A percentile compares a stretch with the other conserved stretches of the same genome.
Evolutionary conservation across 2,113 vertebrate species (phyloP).

Genomic region (Leptocoma aspasia): DNA sequence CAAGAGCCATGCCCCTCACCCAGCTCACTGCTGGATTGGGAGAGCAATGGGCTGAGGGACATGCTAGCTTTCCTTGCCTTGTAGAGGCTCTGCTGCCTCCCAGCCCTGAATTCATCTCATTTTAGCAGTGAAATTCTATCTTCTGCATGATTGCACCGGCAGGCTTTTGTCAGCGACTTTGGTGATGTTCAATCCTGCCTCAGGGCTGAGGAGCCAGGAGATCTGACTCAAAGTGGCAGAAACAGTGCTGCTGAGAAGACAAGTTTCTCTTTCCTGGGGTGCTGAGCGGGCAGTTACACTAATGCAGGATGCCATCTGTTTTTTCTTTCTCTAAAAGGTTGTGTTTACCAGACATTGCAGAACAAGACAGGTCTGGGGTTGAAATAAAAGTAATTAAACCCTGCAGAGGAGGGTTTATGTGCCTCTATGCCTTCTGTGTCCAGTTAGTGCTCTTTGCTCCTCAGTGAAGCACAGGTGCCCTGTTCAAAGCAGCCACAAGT

Average conservation of each 20-base stretch:
- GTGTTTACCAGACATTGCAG: conserved; percentile 28
- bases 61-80: background rate
- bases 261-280: conserved; percentile 56
- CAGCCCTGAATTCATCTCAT: background rate
- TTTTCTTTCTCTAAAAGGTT: conserved; percentile 48
- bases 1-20: background rate
- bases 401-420: background rate
- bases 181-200: conserved; percentile 46
- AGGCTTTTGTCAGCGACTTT: conserved; percentile 41
- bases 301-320: conserved; percentile 37
- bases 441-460: background rate
- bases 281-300: conserved; percentile 26
- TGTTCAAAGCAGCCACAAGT: background rate
- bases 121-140: conserved; percentile 46
- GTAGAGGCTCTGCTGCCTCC: background rate
- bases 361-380: conserved; percentile 47
- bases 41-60: background rate
- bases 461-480: background rate
- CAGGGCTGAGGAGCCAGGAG: conserved; percentile 42
- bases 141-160: conserved; percentile 60
- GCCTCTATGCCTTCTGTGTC: background rate
- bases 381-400: conserved; percentile 53
- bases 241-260: conserved; percentile 58
- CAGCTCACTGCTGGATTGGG: background rate
- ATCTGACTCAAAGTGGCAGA: conserved; percentile 61